Evolutionary conservation across 1,140 invertebrate genomes (phyloP).

Genomic region (Batillaria attramentaria): DNA sequence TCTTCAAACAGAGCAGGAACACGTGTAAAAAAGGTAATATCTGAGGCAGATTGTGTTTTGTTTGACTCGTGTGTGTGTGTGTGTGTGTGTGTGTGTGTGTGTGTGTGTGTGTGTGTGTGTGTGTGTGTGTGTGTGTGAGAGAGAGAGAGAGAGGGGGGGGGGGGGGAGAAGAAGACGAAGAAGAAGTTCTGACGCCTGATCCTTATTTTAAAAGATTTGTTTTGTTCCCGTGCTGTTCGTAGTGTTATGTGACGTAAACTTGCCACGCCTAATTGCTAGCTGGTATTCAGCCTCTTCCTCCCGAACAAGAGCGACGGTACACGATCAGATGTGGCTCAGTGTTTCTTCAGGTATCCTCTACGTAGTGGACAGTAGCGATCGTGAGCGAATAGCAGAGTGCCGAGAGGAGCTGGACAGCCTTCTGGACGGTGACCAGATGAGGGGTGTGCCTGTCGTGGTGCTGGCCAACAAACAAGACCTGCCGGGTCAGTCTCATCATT

Average conservation of each 20-base stretch:
- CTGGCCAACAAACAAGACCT: constrained; percentile 71
- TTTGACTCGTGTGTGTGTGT: neutral
- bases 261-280: too few relatives aligned
- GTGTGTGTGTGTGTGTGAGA: constrained; percentile 12
- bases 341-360: constrained; percentile 45
- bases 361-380: constrained; percentile 97
- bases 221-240: too few relatives aligned
- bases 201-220: too few relatives aligned
- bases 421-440: constrained; percentile 60
- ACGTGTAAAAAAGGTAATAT: too few relatives aligned
- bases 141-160: too few relatives aligned
- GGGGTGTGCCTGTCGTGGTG: constrained; percentile 65
- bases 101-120: constrained; percentile 20
- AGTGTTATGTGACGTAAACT: too few relatives aligned
- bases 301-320: too few relatives aligned
- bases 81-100: neutral
- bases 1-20: too few relatives aligned
- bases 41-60: neutral
- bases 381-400: constrained; percentile 96
- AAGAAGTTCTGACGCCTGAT: too few relatives aligned
- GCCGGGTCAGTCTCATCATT: constrained; percentile 51
- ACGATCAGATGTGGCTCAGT: too few relatives aligned
- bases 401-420: constrained; percentile 87
- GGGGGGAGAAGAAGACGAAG: too few relatives aligned
- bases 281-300: too few relatives aligned